Evolutionary conservation across 2,888 invertebrate species (phyloP), one percentile per base, ranked within the genome.

Genomic region (Apodemia mormo): DNA sequence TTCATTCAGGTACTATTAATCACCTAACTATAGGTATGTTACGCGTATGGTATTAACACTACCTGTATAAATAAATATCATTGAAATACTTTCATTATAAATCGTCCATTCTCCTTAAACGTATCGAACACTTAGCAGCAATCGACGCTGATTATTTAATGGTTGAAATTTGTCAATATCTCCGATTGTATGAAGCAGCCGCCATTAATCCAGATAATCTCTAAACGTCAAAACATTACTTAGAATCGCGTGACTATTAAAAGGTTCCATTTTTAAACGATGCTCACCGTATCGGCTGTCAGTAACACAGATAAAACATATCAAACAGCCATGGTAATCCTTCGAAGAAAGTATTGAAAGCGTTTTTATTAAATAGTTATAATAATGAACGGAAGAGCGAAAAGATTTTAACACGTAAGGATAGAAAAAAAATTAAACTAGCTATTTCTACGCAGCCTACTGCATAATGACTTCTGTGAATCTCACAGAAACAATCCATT

Each of bases 181-280:
- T 80, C 81, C 78, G 81, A 86, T 82, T 81, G 80, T 84, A 82
- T 80, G 80, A 82, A 85, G 83, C 80, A 78, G 80, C 77, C 76
- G 74, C 81, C 86, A 86, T 88, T 89, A 88, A 89, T 85, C 83
- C 79, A 75, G 77, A 80, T 88, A 88, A 91, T 91, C 90, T 88
- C 74, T 69, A 80, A 84, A 86, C 83, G 90, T 90, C 90, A 87
- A 86, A 86, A 82, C 85, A 84, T 85, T 84, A 84, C 78, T 82
- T 76, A 81, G 78, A 86, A 88, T 89, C 85, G 86, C 86, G 87
- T 85, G 86, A 83, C 87, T 86, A 85, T 84, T 87, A 89, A 89
- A 88, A 89, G 90, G 83, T 80, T 82, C 84, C 86, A 89, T 90
- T 90, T 90, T 90, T 88, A 87, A 88, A 86, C 82, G 80, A 79